phyloP scores from a whole-genome alignment of 2,797 vertebrate species.

The Margarornis squamiger region DNA sequence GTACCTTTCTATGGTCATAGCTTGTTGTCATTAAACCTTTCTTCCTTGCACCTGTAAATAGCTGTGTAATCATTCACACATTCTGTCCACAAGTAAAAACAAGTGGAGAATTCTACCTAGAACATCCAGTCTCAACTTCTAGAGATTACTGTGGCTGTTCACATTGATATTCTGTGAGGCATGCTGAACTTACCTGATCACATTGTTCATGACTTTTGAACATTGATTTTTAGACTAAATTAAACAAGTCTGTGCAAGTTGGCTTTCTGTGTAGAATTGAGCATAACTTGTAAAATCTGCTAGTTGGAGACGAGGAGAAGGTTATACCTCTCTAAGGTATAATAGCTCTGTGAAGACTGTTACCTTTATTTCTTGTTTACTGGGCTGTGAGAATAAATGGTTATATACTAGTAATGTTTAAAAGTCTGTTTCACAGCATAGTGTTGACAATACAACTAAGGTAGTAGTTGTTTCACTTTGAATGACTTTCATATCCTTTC shows the following conservation, averaged over 20 bases:
- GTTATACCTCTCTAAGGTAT: neutral
- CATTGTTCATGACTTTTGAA: neutral
- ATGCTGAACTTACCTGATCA: neutral
- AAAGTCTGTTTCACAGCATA: neutral
- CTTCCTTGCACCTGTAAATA: conserved; percentile 25
- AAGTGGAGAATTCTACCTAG: conserved; percentile 10
- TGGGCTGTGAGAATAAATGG: neutral
- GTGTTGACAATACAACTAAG: neutral
- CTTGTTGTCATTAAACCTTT: neutral
- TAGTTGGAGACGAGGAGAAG: neutral
- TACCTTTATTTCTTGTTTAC: neutral
- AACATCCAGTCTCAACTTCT: neutral
- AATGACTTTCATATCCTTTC: neutral
- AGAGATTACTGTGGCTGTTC: neutral
- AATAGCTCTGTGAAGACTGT: neutral
- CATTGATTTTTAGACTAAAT: neutral
- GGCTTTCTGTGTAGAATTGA: neutral
- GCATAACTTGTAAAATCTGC: neutral
- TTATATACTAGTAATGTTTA: neutral
- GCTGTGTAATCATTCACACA: neutral
- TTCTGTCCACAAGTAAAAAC: conserved; percentile 34
- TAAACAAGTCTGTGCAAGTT: conserved; percentile 9
- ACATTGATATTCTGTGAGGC: neutral
- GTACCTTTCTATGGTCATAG: conserved; percentile 2
- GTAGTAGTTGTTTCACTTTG: neutral